Conservation (phyloP, 2,113 vertebrate species). For the Nettapus auritus region DNA sequence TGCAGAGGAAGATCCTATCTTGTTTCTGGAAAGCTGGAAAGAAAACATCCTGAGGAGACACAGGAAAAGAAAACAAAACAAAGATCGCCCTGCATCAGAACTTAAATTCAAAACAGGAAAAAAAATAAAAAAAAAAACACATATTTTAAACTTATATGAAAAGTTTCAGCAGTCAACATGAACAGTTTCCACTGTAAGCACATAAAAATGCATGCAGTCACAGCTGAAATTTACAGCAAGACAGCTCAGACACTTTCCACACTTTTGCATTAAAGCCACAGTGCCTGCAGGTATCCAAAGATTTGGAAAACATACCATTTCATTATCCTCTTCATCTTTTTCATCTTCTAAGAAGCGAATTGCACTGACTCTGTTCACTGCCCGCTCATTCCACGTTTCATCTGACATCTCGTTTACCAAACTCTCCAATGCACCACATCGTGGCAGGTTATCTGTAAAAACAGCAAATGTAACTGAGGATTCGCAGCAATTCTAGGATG, state of each 20-base stretch:
- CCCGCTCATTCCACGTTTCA: slow-evolving; percentile 88
- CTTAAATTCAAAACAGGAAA: neutral
- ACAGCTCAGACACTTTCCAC: neutral
- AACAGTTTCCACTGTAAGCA: neutral
- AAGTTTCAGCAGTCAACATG: neutral
- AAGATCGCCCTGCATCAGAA: neutral
- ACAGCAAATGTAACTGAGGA: neutral
- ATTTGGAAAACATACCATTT: slow-evolving; percentile 81
- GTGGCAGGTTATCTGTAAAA: slow-evolving; percentile 86
- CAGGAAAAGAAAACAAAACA: slow-evolving; percentile 9
- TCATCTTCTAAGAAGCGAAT: slow-evolving; percentile 95
- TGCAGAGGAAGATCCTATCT: slow-evolving; percentile 26
- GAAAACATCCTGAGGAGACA: slow-evolving; percentile 5
- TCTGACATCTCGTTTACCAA: slow-evolving; percentile 89
- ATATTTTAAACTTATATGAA: neutral
- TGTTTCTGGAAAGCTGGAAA: slow-evolving; percentile 26
- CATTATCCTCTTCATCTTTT: slow-evolving; percentile 88
- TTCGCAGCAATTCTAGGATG: neutral
- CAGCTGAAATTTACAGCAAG: neutral
- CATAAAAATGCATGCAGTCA: neutral
- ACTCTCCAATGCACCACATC: slow-evolving; percentile 91
- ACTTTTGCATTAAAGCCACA: neutral
- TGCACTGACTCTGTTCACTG: slow-evolving; percentile 89
- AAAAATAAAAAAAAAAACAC: neutral
- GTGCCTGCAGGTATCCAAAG: neutral